A percentile compares a stretch with the other conserved stretches of the same genome.
These are phyloP conservation scores for Etheostoma cragini DNA, from an alignment of 2,113 vertebrate genomes.

Conservation along the genomic window DNA sequence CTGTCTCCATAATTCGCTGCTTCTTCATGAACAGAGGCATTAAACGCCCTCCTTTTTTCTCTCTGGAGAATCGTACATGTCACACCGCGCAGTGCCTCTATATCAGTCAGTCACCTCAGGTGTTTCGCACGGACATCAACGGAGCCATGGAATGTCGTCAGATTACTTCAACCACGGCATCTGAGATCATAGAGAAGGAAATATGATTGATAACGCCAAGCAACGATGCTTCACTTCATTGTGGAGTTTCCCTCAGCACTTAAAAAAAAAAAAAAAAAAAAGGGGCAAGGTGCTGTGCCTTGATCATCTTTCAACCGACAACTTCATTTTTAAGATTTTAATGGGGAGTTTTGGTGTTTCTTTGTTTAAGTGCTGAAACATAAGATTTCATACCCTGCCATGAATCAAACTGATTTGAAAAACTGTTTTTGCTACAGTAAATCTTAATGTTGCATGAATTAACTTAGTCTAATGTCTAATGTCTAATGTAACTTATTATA, in stretches of 20 bases:
- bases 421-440: slow-evolving; percentile 19
- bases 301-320: slow-evolving; percentile 14
- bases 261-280: not conserved
- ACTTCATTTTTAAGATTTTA: slow-evolving; percentile 29
- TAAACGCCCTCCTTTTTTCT: slow-evolving; percentile 49
- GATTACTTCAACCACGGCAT: slow-evolving; percentile 66
- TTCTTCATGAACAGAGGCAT: slow-evolving; percentile 81
- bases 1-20: slow-evolving; percentile 81
- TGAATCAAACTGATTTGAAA: slow-evolving; percentile 20
- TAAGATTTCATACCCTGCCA: not conserved
- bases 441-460: not conserved
- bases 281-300: not conserved
- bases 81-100: slow-evolving; percentile 65
- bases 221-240: slow-evolving; percentile 33
- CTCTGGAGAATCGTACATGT: slow-evolving; percentile 72
- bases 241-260: slow-evolving; percentile 6
- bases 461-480: not conserved
- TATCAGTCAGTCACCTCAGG: slow-evolving; percentile 77
- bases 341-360: slow-evolving; percentile 20
- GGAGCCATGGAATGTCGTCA: slow-evolving; percentile 48
- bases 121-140: slow-evolving; percentile 75
- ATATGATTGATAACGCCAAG: slow-evolving; percentile 58
- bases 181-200: slow-evolving; percentile 49
- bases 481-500: no score
- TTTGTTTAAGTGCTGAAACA: slow-evolving; percentile 30